phyloP scores from a whole-genome alignment of 2,113 vertebrate species.

The Protomyctophum bolini region DNA sequence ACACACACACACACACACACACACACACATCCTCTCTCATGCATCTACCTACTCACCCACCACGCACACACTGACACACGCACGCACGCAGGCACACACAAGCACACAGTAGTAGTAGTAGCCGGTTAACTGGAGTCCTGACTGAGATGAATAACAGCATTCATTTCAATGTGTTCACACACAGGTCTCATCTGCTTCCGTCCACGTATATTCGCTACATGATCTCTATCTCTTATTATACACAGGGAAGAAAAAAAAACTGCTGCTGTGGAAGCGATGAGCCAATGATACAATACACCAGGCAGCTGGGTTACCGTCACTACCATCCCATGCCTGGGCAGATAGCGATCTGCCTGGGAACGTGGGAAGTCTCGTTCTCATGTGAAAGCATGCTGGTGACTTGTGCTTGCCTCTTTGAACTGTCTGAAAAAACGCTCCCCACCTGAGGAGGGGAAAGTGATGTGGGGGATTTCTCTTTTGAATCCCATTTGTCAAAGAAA shows the following conservation, averaged over 20 bases:
- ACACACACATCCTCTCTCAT: background rate
- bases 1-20: background rate
- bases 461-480: background rate
- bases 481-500: background rate
- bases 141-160: conserved; percentile 46
- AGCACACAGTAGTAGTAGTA: conserved; percentile 29
- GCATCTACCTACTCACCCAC: background rate
- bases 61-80: background rate
- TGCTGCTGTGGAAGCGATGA: conserved; percentile 43
- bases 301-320: conserved; percentile 51
- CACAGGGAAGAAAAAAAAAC: conserved; percentile 45
- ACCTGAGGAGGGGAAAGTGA: too few species aligned
- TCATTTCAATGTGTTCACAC: conserved; percentile 32
- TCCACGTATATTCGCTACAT: conserved; percentile 42
- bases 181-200: conserved; percentile 30
- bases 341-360: conserved; percentile 28
- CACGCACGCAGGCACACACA: conserved; percentile 14
- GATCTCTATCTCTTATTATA: conserved; percentile 59
- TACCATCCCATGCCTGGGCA: conserved; percentile 30
- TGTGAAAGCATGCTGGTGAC: conserved; percentile 8
- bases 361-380: conserved; percentile 12
- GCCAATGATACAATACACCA: conserved; percentile 33
- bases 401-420: conserved; percentile 24
- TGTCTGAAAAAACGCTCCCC: background rate
- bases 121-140: conserved; percentile 42